Evolutionary conservation across 2,113 vertebrate species (phyloP).

Genomic region (Oenanthe oenanthe): DNA sequence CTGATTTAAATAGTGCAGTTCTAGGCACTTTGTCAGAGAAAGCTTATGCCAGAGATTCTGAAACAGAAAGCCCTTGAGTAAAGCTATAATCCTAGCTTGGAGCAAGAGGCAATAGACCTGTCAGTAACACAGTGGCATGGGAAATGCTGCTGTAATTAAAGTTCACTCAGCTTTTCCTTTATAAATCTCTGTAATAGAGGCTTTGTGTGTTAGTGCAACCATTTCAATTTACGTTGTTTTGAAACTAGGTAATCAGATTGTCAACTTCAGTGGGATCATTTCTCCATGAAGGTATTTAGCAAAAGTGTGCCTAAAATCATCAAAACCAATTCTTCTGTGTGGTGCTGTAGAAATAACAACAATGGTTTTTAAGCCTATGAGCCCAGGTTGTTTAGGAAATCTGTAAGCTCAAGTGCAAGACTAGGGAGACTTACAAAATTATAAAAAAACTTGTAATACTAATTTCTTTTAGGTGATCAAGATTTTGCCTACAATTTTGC

Average conservation of each 20-base stretch:
- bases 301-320: not conserved
- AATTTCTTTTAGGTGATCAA: not conserved
- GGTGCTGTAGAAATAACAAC: not conserved
- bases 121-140: not conserved
- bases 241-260: constrained; percentile 45
- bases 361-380: not conserved
- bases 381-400: not conserved
- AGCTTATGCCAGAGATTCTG: constrained; percentile 15
- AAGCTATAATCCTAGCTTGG: constrained; percentile 40
- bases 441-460: not conserved
- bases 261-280: constrained; percentile 6
- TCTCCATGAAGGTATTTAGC: not conserved
- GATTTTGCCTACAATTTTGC: not conserved
- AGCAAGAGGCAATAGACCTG: constrained; percentile 43
- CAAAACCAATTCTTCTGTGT: not conserved
- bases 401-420: not conserved
- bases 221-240: constrained; percentile 38
- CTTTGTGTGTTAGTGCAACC: not conserved
- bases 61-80: constrained; percentile 44
- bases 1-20: constrained; percentile 13
- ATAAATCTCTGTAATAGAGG: constrained; percentile 31
- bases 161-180: constrained; percentile 32
- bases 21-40: constrained; percentile 9
- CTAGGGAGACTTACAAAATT: not conserved
- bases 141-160: constrained; percentile 61